A percentile compares a stretch with the other conserved stretches of the same genome.
These are phyloP conservation scores for Lontra canadensis DNA, from an alignment of 2,113 vertebrate species.

Conservation along the genomic window DNA sequence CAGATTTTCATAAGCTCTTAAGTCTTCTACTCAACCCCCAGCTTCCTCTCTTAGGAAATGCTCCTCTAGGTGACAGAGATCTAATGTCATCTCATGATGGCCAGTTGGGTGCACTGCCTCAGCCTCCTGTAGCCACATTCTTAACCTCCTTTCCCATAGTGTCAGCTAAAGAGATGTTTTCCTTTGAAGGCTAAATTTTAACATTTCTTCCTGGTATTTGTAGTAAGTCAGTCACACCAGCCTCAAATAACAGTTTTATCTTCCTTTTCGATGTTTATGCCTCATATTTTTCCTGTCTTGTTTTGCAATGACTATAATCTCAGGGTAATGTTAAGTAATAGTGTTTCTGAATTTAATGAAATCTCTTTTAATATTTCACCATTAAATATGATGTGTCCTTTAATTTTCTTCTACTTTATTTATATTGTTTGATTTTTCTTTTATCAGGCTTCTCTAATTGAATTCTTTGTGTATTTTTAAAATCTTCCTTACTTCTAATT, in stretches of 20 bases:
- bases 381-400: slow-evolving; percentile 47
- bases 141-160: neutral
- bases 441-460: slow-evolving; percentile 52
- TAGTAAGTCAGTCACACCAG: neutral
- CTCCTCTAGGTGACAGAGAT: neutral
- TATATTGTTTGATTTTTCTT: slow-evolving; percentile 64
- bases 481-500: slow-evolving; percentile 29
- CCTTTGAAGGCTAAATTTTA: neutral
- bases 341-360: slow-evolving; percentile 32
- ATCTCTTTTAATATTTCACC: slow-evolving; percentile 21
- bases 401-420: slow-evolving; percentile 56
- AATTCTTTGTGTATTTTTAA: slow-evolving; percentile 15
- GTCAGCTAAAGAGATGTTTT: neutral
- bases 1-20: neutral
- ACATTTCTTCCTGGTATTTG: neutral
- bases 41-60: neutral
- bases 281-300: neutral
- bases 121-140: neutral
- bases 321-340: slow-evolving; percentile 35
- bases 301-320: neutral
- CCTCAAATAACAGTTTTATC: neutral
- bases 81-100: neutral
- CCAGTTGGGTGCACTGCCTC: rapidly evolving
- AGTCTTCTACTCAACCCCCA: neutral
- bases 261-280: neutral